A percentile compares a stretch with the other conserved stretches of the same genome.
phyloP scores from a whole-genome alignment of 2,888 invertebrate species.

The Noctua janthina region DNA sequence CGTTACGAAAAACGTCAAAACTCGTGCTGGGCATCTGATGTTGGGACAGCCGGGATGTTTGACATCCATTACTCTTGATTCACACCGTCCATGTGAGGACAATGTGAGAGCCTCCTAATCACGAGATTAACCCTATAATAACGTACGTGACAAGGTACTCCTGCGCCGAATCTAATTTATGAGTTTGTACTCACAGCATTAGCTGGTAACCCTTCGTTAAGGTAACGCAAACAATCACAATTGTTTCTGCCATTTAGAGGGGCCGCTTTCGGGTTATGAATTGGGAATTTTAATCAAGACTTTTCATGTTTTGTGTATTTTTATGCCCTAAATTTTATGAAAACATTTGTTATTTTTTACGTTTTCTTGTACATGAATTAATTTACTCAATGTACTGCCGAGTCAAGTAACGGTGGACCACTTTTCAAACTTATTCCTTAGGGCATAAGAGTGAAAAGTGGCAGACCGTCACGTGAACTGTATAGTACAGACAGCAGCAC shows the following conservation, averaged over 20 bases:
- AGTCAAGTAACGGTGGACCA: too few relatives aligned
- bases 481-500: too few relatives aligned
- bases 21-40: background rate
- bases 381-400: background rate
- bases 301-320: conserved; percentile 17
- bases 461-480: too few relatives aligned
- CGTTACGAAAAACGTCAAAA: too few relatives aligned
- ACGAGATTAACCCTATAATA: conserved; percentile 55
- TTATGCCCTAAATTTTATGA: background rate
- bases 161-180: conserved; percentile 59
- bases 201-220: conserved; percentile 57
- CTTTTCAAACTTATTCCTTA: too few relatives aligned
- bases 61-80: conserved; percentile 17
- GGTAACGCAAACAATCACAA: conserved; percentile 61
- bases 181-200: conserved; percentile 42
- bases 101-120: conserved; percentile 37
- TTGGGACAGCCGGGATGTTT: background rate
- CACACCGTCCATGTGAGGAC: conserved; percentile 21
- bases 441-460: too few relatives aligned
- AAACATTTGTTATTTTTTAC: background rate
- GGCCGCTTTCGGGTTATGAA: conserved; percentile 51
- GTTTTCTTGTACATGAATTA: background rate
- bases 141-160: conserved; percentile 55
- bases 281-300: conserved; percentile 61
- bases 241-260: conserved; percentile 52